phyloP scores from a whole-genome alignment of 2,113 vertebrate species.

The Myodes glareolus region DNA sequence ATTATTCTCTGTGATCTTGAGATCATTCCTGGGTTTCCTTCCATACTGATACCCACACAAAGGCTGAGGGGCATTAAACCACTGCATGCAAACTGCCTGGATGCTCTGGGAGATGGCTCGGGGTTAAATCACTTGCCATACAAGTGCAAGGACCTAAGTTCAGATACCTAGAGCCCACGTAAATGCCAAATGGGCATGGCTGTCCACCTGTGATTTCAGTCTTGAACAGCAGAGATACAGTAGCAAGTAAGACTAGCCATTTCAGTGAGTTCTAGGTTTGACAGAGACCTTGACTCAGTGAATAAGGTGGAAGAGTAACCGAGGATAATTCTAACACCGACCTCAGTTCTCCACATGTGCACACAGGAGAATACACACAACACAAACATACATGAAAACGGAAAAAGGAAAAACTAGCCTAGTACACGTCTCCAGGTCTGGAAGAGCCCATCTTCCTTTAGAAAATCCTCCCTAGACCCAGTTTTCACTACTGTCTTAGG shows the following conservation, averaged over 20 bases:
- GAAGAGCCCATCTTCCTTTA: not conserved
- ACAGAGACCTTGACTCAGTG: not conserved
- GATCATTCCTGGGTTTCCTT: not conserved
- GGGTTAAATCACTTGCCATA: not conserved
- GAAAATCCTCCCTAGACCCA: not conserved
- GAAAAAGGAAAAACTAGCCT: not conserved
- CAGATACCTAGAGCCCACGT: not conserved
- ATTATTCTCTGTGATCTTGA: not conserved
- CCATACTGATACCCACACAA: not conserved
- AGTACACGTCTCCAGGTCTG: not conserved
- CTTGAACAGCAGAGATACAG: not conserved
- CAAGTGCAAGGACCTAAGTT: not conserved
- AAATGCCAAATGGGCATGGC: not conserved
- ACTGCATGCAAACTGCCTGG: not conserved
- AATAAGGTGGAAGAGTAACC: not conserved
- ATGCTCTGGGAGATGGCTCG: not conserved
- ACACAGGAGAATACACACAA: not conserved
- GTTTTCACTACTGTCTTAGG: not conserved
- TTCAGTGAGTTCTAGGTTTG: not conserved
- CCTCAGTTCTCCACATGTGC: not conserved
- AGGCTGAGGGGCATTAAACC: not conserved
- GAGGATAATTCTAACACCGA: not conserved
- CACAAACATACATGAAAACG: not conserved
- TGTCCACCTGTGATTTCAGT: not conserved
- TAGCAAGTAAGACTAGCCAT: not conserved